Evolutionary conservation across 2,113 vertebrate species (phyloP).

Genomic region (Mirounga angustirostris): DNA sequence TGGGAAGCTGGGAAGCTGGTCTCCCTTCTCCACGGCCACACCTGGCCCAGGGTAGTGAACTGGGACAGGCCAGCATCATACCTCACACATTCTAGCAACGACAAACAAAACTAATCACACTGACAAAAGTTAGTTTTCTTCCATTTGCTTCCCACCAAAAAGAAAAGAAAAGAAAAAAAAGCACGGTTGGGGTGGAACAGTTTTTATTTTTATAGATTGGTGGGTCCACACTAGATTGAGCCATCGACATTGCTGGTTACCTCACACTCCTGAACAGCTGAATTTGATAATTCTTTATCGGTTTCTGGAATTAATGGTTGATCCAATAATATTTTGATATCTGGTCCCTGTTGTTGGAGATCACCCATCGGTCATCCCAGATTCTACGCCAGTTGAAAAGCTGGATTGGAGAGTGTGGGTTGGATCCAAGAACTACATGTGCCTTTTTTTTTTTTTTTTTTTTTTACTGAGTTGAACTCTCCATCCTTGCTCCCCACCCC

Average conservation of each 20-base stretch:
- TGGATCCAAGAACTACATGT: not conserved
- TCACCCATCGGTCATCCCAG: not conserved
- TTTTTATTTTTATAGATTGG: not conserved
- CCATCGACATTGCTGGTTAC: not conserved
- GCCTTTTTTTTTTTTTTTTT: not conserved
- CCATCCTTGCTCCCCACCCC: not conserved
- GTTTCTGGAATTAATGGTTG: not conserved
- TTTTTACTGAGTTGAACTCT: not conserved
- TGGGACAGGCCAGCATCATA: not conserved
- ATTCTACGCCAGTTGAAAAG: not conserved
- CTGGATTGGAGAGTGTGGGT: not conserved
- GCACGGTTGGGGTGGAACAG: fast-evolving
- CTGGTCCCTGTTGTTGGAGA: not conserved
- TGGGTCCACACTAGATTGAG: not conserved
- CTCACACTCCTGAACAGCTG: not conserved
- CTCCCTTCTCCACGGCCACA: not conserved
- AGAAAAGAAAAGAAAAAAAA: not conserved
- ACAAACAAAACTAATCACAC: not conserved
- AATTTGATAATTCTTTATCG: not conserved
- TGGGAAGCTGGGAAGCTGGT: not conserved
- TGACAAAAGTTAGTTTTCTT: not conserved
- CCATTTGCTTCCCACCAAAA: not conserved
- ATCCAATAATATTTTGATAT: not conserved
- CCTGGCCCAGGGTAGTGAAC: not conserved
- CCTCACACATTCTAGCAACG: too few relatives aligned